Percentiles rank a stretch among this genome's conserved stretches.
Conservation (phyloP, 1,140 invertebrate species). For the Drosophila orena region DNA sequence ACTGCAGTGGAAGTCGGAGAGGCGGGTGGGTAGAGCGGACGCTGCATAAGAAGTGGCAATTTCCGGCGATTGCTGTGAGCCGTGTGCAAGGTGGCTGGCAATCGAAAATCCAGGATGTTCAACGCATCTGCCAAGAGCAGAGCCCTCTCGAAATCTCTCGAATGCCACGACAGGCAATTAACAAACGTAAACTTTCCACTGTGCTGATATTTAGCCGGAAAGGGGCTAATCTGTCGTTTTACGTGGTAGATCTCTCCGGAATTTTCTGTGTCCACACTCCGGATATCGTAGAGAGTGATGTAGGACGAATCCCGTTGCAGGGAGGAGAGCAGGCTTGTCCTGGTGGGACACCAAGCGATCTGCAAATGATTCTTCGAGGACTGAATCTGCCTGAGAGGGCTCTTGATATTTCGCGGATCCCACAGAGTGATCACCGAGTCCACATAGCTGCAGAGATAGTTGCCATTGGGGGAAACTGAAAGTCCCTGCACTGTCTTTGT, state of each 20-base stretch:
- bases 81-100: slow-evolving; percentile 70
- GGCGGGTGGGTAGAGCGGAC: slow-evolving; percentile 43
- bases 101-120: slow-evolving; percentile 72
- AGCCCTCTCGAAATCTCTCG: slow-evolving; percentile 72
- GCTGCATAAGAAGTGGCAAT: slow-evolving; percentile 71
- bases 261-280: slow-evolving; percentile 70
- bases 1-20: slow-evolving; percentile 34
- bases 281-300: slow-evolving; percentile 79
- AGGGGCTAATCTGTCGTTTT: slow-evolving; percentile 79
- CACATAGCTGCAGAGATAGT: slow-evolving; percentile 92
- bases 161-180: slow-evolving; percentile 76
- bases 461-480: slow-evolving; percentile 91
- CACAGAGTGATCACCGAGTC: slow-evolving; percentile 94
- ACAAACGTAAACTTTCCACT: slow-evolving; percentile 53
- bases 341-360: slow-evolving; percentile 95
- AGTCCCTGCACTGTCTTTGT: slow-evolving; percentile 94
- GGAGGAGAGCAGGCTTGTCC: slow-evolving; percentile 72
- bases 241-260: slow-evolving; percentile 75
- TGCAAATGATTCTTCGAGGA: slow-evolving; percentile 90
- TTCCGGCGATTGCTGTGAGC: slow-evolving; percentile 78
- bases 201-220: slow-evolving; percentile 70
- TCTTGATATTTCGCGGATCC: slow-evolving; percentile 95
- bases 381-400: slow-evolving; percentile 90
- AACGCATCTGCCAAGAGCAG: slow-evolving; percentile 71
- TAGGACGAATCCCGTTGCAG: slow-evolving; percentile 78